A percentile compares a stretch with the other conserved stretches of the same genome.
These are phyloP conservation scores for Syngnathus typhle DNA, from an alignment of 2,113 vertebrate species.

Conservation along the genomic window DNA sequence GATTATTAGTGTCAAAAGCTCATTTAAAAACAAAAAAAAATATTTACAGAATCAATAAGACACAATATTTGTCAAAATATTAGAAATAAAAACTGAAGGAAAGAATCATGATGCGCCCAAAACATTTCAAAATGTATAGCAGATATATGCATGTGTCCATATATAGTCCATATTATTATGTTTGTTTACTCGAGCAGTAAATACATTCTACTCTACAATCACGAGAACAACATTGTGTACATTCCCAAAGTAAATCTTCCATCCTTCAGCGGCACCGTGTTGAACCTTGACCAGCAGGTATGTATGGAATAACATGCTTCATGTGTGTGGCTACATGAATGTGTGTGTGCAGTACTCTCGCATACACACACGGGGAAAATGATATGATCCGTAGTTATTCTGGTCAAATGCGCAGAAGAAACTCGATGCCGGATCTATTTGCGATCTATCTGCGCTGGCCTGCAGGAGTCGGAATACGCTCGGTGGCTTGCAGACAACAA, in stretches of 20 bases:
- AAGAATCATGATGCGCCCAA: conserved; percentile 44
- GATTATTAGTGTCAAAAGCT: conserved; percentile 39
- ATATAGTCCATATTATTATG: conserved; percentile 42
- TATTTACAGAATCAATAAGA: conserved; percentile 61
- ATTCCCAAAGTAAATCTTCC: conserved; percentile 61
- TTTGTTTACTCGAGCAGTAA: conserved; percentile 65
- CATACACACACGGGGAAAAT: conserved; percentile 34
- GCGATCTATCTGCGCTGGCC: conserved; percentile 58
- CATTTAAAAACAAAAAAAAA: conserved; percentile 29
- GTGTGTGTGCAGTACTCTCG: conserved; percentile 10
- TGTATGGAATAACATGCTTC: conserved; percentile 42
- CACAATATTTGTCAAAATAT: conserved; percentile 27
- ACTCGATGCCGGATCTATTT: conserved; percentile 56
- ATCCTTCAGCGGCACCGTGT: conserved; percentile 26
- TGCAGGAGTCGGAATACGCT: conserved; percentile 19
- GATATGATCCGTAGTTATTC: conserved; percentile 48
- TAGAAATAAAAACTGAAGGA: conserved; percentile 33
- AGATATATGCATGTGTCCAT: conserved; percentile 52
- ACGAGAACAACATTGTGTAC: conserved; percentile 64
- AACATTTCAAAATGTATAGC: conserved; percentile 60
- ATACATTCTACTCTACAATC: conserved; percentile 74
- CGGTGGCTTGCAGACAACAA: background rate
- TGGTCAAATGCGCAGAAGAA: conserved; percentile 37
- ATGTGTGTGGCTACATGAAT: conserved; percentile 13
- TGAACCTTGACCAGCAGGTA: conserved; percentile 29